phyloP scores from a whole-genome alignment of 2,113 vertebrate species.

The Xiphias gladius region DNA sequence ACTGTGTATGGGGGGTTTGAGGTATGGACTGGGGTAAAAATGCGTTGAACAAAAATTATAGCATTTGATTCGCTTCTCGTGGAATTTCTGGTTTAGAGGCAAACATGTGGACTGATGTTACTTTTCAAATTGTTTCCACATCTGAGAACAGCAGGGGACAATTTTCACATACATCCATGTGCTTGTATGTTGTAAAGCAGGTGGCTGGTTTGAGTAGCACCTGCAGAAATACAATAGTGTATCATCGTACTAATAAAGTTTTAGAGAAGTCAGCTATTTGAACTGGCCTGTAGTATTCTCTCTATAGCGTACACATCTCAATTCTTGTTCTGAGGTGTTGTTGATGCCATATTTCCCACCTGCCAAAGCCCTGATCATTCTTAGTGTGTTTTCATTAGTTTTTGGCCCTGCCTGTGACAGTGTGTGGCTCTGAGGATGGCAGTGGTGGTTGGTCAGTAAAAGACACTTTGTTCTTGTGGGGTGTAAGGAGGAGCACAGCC shows the following conservation, averaged over 20 bases:
- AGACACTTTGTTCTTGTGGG: constrained; percentile 45
- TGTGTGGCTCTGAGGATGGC: constrained; percentile 26
- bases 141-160: not conserved
- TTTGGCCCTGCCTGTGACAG: constrained; percentile 26
- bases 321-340: constrained; percentile 5
- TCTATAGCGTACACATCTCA: not conserved
- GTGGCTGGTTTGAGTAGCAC: constrained; percentile 15
- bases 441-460: constrained; percentile 44
- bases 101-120: not conserved
- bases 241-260: not conserved
- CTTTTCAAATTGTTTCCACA: not conserved
- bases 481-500: constrained; percentile 48
- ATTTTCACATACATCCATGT: constrained; percentile 7
- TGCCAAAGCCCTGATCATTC: constrained; percentile 23
- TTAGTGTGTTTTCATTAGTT: constrained; percentile 23
- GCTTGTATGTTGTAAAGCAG: not conserved
- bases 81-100: not conserved
- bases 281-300: constrained; percentile 1
- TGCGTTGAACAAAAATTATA: not conserved
- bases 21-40: not conserved
- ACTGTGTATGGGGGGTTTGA: not conserved
- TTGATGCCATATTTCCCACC: constrained; percentile 16
- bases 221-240: constrained; percentile 7
- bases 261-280: constrained; percentile 2
- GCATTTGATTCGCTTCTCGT: not conserved